Evolutionary conservation across 1,140 invertebrate species (phyloP).

Genomic region (Arion vulgaris): DNA sequence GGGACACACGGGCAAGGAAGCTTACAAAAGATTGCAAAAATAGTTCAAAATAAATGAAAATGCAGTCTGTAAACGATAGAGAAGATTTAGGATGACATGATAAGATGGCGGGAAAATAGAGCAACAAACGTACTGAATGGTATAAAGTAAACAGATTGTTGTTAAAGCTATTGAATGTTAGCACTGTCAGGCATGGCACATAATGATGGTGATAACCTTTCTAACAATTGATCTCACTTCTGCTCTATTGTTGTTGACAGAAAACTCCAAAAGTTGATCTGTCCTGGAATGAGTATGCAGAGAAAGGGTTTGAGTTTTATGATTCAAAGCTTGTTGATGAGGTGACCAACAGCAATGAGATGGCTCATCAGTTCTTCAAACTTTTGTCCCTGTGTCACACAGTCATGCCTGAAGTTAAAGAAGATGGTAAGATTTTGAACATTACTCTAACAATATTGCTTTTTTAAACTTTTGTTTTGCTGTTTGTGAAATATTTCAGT

Average conservation of each 20-base stretch:
- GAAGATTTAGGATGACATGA: no score
- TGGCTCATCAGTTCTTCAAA: constrained; percentile 87
- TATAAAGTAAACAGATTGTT: no score
- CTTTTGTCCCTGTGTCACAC: constrained; percentile 97
- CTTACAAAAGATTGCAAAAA: no score
- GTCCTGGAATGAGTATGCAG: constrained; percentile 92
- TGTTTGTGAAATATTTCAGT: not conserved
- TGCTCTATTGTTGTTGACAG: constrained; percentile 71
- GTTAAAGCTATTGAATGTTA: no score
- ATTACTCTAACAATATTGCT: not conserved
- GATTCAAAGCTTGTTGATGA: constrained; percentile 91
- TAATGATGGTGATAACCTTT: no score
- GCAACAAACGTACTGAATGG: no score
- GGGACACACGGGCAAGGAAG: no score
- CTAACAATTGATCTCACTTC: no score
- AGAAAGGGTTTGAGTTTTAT: constrained; percentile 94
- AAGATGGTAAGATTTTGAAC: constrained; percentile 63
- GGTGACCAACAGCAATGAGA: constrained; percentile 80
- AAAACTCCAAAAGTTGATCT: constrained; percentile 88
- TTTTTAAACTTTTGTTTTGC: not conserved
- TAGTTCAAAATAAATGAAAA: no score
- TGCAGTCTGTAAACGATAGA: no score
- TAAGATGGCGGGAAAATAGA: no score
- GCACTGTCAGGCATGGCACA: no score
- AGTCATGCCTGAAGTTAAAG: constrained; percentile 90